Evolutionary conservation across 1,140 invertebrate species (phyloP), one percentile per base, ranked within the genome.

Genomic region (Pogonomyrmex californicus): DNA sequence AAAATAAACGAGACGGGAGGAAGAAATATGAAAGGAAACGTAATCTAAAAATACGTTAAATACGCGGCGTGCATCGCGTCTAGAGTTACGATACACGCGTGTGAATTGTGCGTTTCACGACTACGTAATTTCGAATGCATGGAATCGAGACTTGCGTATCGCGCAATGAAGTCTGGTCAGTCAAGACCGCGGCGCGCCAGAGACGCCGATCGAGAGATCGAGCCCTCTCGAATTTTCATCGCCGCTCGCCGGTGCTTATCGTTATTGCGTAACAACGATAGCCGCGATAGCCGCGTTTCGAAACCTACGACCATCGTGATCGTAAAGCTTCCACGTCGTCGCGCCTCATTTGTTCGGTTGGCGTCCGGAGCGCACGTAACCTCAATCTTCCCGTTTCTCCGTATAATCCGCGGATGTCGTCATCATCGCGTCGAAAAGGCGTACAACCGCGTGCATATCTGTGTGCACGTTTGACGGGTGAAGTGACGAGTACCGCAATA

Each of bases 281-380:
- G n/a, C 2, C 54, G 79, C 70, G 70, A 73, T 76, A 76, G 30
- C 79, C 70, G 71, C 33, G 33, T 51, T 85, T 85, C 56, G 81
- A 49, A 77, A 77, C 36, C 33, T 14, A 76, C 56, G 36, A 12
- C 41, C 10, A 23, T 12, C 14, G 44, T 12, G 60, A 41, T 54
- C 62, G 30, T 10, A 4, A 23, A 23, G 23, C 23, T 10, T 12
- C 10, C 58, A 33, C 58, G 30, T 10, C 36, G 12, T 44, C 44
- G 54, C 41, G 12, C 49, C 62, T 77, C 82, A 77, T 17, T 77
- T 85, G 60, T 85, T 36, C 60, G 23, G 4, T 33, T 30, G 38
- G 82, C 73, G 58, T 23, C n/a, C 68, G 54, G 33, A 30, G 75
- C 56, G 49, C n/a, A 49, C 41, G 44, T 78, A 77, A 85, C 75